Evolutionary conservation across 2,113 vertebrate genomes (phyloP).

Genomic region (Morone chrysops): DNA sequence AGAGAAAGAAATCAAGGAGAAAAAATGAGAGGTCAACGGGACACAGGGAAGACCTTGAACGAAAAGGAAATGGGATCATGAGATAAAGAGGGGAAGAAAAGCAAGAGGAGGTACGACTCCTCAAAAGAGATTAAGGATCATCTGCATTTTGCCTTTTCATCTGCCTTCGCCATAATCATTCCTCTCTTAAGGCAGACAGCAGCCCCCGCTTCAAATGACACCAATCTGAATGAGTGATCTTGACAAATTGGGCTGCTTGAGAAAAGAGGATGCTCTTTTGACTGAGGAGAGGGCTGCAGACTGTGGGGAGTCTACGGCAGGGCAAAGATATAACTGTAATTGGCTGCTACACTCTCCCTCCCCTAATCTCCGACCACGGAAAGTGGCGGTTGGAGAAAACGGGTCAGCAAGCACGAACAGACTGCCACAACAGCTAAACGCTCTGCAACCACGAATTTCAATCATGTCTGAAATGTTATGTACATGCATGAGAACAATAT

Average conservation of each 20-base stretch:
- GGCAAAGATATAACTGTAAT: constrained; percentile 81
- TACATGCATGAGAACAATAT: constrained; percentile 68
- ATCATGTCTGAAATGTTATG: constrained; percentile 58
- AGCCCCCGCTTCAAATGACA: constrained; percentile 67
- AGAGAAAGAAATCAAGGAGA: constrained; percentile 49
- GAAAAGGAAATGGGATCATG: constrained; percentile 75
- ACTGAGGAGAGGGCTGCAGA: constrained; percentile 65
- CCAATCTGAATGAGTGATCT: constrained; percentile 81
- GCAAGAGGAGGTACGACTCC: constrained; percentile 66
- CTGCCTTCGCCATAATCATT: constrained; percentile 65
- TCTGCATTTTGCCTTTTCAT: constrained; percentile 82
- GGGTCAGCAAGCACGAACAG: constrained; percentile 37
- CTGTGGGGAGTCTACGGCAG: constrained; percentile 61
- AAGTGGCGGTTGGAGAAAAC: constrained; percentile 53
- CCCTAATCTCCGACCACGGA: constrained; percentile 65
- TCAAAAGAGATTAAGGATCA: constrained; percentile 81
- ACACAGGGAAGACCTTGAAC: constrained; percentile 69
- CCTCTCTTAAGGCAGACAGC: constrained; percentile 54
- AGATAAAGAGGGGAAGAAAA: constrained; percentile 72
- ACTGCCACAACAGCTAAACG: constrained; percentile 48
- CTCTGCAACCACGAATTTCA: constrained; percentile 34
- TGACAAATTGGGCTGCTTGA: constrained; percentile 76
- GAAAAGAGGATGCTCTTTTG: constrained; percentile 53
- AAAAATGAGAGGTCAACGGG: constrained; percentile 66
- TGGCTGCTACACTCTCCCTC: constrained; percentile 70